phyloP scores from a whole-genome alignment of 2,797 vertebrate species.

The Apodemus agrarius region DNA sequence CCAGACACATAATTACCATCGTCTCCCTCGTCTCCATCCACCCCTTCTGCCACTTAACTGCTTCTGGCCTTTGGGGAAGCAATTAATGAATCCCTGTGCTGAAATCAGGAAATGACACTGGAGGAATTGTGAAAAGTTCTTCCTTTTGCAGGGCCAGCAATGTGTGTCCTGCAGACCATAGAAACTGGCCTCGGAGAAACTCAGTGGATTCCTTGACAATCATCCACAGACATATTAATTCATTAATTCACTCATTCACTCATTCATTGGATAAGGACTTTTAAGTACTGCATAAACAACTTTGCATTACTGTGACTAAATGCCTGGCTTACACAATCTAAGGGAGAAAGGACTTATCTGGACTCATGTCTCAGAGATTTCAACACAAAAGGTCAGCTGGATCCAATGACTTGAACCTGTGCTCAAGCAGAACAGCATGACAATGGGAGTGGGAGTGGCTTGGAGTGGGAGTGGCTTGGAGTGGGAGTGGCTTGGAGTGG shows the following conservation, averaged over 20 bases:
- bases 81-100: constrained; percentile 66
- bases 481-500: too few relatives aligned
- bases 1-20: constrained; percentile 39
- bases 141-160: constrained; percentile 34
- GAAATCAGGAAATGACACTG: constrained; percentile 53
- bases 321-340: neutral
- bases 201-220: neutral
- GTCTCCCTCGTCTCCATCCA: constrained; percentile 21
- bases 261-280: neutral
- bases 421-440: neutral
- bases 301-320: neutral
- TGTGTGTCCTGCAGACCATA: neutral
- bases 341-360: neutral
- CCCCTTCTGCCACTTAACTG: constrained; percentile 52
- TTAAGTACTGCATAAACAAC: neutral
- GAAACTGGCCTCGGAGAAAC: neutral
- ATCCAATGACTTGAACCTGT: neutral
- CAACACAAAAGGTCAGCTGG: neutral
- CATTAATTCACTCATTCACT: neutral
- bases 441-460: too few relatives aligned
- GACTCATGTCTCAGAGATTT: neutral
- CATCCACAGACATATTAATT: neutral
- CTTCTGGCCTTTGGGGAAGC: constrained; percentile 62
- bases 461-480: too few relatives aligned
- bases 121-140: constrained; percentile 53